Conservation (phyloP, 2,888 invertebrate species). For the Nowickia ferox region DNA sequence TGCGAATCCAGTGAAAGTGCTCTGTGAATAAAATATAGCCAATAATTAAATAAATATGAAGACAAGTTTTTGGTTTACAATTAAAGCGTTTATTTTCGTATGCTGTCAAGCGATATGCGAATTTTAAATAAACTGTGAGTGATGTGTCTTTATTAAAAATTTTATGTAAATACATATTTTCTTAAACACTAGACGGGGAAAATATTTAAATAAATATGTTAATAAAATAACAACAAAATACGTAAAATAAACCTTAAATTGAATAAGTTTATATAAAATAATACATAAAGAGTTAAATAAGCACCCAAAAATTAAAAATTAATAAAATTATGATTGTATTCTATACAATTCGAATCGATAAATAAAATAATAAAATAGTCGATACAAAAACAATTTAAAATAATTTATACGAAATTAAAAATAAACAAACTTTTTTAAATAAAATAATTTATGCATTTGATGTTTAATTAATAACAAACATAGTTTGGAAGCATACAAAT, state of each 20-base stretch:
- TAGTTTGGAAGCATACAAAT: no score
- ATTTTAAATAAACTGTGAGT: slow-evolving; percentile 27
- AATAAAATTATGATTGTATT: background rate
- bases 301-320: slow-evolving; percentile 45
- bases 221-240: slow-evolving; percentile 32
- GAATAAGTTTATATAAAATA: slow-evolving; percentile 16
- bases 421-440: background rate
- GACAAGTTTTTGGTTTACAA: slow-evolving; percentile 27
- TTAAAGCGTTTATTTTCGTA: slow-evolving; percentile 66
- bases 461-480: background rate
- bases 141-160: slow-evolving; percentile 12
- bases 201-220: slow-evolving; percentile 9
- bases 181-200: slow-evolving; percentile 34
- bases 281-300: slow-evolving; percentile 31
- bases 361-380: slow-evolving; percentile 18
- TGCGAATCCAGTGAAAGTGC: no score
- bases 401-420: background rate
- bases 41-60: background rate
- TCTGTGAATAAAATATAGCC: no score
- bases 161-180: slow-evolving; percentile 5
- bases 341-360: background rate
- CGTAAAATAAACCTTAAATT: background rate
- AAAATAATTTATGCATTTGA: background rate
- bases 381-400: background rate
- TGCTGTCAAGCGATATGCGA: slow-evolving; percentile 66